Evolutionary conservation across 2,113 vertebrate species (phyloP).

Genomic region (Illadopsis cleaveri): DNA sequence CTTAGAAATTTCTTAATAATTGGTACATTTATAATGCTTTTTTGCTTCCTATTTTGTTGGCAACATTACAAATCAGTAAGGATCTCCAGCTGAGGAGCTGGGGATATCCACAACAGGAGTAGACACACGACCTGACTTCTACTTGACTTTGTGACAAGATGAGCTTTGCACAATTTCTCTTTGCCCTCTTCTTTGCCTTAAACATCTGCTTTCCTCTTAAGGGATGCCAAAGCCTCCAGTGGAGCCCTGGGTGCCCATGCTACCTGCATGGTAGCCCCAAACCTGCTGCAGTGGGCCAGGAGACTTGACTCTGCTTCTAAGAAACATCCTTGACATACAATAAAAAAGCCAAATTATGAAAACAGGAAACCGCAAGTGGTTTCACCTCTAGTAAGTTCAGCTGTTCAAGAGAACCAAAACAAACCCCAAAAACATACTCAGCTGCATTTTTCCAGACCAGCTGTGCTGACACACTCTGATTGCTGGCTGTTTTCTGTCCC

Average conservation of each 20-base stretch:
- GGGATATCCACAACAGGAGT: neutral
- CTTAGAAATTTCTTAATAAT: neutral
- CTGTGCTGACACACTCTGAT: neutral
- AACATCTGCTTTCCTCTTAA: neutral
- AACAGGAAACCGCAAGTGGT: conserved; percentile 35
- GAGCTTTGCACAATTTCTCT: accelerated
- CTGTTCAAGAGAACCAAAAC: neutral
- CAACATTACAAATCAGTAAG: accelerated
- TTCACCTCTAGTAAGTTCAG: neutral
- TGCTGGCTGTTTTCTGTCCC: neutral
- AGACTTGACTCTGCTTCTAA: neutral
- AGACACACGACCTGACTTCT: neutral
- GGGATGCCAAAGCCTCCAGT: accelerated
- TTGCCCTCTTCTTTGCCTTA: neutral
- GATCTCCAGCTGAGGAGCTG: neutral
- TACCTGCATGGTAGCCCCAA: neutral
- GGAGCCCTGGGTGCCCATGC: accelerated
- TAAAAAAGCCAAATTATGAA: neutral
- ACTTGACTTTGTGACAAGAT: neutral
- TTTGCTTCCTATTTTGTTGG: neutral
- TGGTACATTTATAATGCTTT: neutral
- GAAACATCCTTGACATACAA: neutral
- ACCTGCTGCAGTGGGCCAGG: neutral
- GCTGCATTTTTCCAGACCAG: neutral
- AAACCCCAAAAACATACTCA: accelerated